Conservation (phyloP, 2,888 invertebrate genomes). For the Buathra laborator region DNA sequence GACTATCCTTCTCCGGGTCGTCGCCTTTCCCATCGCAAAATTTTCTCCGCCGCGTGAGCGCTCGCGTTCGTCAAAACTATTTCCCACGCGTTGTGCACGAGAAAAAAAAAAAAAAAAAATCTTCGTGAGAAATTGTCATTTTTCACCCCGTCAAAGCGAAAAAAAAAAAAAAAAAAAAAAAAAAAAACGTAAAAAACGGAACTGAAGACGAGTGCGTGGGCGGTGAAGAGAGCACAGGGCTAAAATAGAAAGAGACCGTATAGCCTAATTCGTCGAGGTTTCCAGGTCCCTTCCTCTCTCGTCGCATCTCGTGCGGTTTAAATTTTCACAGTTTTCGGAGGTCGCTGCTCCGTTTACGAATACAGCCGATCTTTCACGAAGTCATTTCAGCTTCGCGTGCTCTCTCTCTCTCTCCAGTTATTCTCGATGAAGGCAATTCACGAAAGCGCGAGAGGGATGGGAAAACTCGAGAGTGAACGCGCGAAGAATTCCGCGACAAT, state of each 20-base stretch:
- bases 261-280: slow-evolving; percentile 40
- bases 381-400: slow-evolving; percentile 16
- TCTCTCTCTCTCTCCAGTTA: slow-evolving; percentile 44
- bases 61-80: neutral
- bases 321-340: slow-evolving; percentile 62
- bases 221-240: neutral
- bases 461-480: slow-evolving; percentile 4
- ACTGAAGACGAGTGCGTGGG: neutral
- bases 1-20: neutral
- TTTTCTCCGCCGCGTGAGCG: neutral
- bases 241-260: slow-evolving; percentile 48
- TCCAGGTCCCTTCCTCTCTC: slow-evolving; percentile 11
- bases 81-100: slow-evolving; percentile 13
- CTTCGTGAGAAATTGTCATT: neutral
- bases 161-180: neutral
- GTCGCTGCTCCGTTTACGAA: slow-evolving; percentile 65
- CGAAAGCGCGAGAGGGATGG: slow-evolving; percentile 9
- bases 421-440: slow-evolving; percentile 47
- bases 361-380: slow-evolving; percentile 67
- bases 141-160: neutral
- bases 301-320: slow-evolving; percentile 1
- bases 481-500: slow-evolving; percentile 46
- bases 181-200: neutral
- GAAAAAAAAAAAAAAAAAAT: too few species aligned
- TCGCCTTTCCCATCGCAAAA: slow-evolving; percentile 21